These are phyloP conservation scores for Eudemis profundana DNA, from an alignment of 2,888 invertebrate genomes.

Conservation along the genomic window DNA sequence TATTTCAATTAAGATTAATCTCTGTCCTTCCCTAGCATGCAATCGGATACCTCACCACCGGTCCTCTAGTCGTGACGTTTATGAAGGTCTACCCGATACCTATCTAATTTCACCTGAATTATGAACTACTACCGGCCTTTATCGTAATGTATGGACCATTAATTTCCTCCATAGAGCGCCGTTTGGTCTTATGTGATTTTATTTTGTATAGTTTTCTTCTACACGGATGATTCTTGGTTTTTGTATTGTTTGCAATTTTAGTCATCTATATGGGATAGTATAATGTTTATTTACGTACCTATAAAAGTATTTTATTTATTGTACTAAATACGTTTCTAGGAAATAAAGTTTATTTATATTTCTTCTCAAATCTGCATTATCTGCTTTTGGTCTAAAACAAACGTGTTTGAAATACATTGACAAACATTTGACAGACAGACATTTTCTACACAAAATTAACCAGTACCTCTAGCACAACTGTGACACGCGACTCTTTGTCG, in stretches of 20 bases:
- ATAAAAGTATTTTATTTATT: too few species aligned
- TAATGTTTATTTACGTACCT: too few species aligned
- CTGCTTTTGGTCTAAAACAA: too few species aligned
- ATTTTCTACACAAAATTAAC: too few species aligned
- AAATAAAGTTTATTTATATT: too few species aligned
- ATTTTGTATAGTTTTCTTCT: background rate
- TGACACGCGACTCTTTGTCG: too few species aligned
- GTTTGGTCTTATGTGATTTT: conserved; percentile 4
- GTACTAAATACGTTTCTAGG: too few species aligned
- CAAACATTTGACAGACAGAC: too few species aligned
- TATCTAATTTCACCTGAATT: conserved; percentile 45
- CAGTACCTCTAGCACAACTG: too few species aligned
- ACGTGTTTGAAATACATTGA: too few species aligned
- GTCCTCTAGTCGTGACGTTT: conserved; percentile 44
- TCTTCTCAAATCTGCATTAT: too few species aligned
- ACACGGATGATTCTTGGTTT: background rate
- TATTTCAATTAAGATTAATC: background rate
- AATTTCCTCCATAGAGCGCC: conserved; percentile 18
- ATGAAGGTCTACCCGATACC: conserved; percentile 44
- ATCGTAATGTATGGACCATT: conserved; percentile 40
- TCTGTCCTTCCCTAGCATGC: conserved; percentile 27
- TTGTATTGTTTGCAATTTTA: background rate
- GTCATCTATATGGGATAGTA: background rate
- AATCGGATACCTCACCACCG: conserved; percentile 38
- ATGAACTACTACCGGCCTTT: conserved; percentile 26